These are phyloP conservation scores for Eristalis pertinax DNA, from an alignment of 2,888 invertebrate species.

Conservation along the genomic window DNA sequence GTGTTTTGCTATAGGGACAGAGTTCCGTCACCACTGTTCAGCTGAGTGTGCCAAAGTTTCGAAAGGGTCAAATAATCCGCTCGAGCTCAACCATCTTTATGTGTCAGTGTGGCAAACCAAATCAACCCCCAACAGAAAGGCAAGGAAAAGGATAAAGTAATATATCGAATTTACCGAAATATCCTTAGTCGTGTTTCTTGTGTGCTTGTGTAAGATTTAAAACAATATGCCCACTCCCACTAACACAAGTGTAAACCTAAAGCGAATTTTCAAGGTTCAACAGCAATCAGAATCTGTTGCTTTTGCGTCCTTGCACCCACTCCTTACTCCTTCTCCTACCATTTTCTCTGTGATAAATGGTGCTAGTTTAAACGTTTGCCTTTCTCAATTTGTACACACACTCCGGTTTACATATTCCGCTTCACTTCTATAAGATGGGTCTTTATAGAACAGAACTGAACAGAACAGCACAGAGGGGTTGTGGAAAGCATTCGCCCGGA, in stretches of 20 bases:
- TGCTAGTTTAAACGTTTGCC: constrained; percentile 69
- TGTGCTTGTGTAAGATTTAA: constrained; percentile 9
- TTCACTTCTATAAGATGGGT: constrained; percentile 18
- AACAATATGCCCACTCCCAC: constrained; percentile 4
- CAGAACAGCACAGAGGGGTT: too few relatives aligned
- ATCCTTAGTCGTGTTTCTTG: background rate
- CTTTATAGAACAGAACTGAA: background rate
- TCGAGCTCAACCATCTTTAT: constrained; percentile 43
- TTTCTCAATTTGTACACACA: constrained; percentile 56
- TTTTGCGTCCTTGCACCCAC: constrained; percentile 21
- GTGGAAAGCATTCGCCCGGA: constrained; percentile 46
- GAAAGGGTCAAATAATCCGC: constrained; percentile 50
- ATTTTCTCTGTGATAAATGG: constrained; percentile 56
- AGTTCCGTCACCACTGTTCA: background rate
- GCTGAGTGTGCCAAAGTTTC: background rate
- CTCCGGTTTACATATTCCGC: constrained; percentile 44
- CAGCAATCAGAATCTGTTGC: constrained; percentile 60
- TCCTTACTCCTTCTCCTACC: background rate
- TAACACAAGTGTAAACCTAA: background rate
- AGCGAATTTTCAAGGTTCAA: constrained; percentile 48
- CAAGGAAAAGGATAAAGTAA: constrained; percentile 13
- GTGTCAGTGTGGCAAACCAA: constrained; percentile 16
- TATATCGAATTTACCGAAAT: constrained; percentile 31
- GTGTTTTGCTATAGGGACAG: constrained; percentile 15
- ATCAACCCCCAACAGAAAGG: background rate